Percentiles rank a stretch among this genome's conserved stretches.
Evolutionary conservation across 2,888 invertebrate species (phyloP).

Genomic region (Uloborus plumipes): DNA sequence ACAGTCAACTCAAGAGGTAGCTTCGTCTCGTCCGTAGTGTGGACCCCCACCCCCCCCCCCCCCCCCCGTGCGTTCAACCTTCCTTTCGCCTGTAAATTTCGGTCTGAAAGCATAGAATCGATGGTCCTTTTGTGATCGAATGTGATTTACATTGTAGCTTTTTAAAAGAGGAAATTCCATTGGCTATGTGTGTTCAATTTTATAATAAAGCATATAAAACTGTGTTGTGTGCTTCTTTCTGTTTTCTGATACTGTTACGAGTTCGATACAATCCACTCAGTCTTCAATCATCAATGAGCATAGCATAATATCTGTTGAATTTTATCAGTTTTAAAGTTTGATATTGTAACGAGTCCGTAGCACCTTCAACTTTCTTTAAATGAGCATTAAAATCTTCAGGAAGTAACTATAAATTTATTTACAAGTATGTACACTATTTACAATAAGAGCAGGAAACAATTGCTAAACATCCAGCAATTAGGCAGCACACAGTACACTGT

Average conservation of each 20-base stretch:
- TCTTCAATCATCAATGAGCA: background rate
- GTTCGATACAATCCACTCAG: background rate
- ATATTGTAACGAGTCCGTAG: no score
- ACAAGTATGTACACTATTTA: no score
- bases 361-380: no score
- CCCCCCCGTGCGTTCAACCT: constrained; percentile 57
- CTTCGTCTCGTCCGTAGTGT: constrained; percentile 50
- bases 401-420: no score
- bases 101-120: constrained; percentile 48
- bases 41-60: no score
- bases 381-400: no score
- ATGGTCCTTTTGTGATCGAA: constrained; percentile 61
- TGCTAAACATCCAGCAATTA: no score
- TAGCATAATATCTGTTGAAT: no score
- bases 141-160: constrained; percentile 64
- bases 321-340: background rate
- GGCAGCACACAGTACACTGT: no score
- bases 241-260: background rate
- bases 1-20: constrained; percentile 51
- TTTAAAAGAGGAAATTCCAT: constrained; percentile 63
- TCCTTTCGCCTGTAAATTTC: constrained; percentile 52
- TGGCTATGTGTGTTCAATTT: constrained; percentile 61
- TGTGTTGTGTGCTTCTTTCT: background rate
- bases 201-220: constrained; percentile 50
- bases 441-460: no score